Evolutionary conservation across 2,113 vertebrate genomes (phyloP), one percentile per base, ranked within the genome.

Genomic region (Gambusia affinis): DNA sequence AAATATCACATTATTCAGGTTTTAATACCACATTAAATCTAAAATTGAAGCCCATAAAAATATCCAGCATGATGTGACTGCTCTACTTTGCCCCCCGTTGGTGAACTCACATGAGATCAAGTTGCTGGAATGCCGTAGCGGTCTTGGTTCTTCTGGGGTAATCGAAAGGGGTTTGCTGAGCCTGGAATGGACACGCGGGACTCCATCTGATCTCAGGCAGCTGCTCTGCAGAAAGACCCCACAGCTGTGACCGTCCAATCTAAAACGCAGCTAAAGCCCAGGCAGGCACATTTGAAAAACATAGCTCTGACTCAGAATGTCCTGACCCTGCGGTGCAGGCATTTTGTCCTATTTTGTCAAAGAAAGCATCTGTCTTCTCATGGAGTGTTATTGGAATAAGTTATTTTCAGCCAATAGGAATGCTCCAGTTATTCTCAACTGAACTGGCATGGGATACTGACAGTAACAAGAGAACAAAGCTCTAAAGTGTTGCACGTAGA

Each of bases 131-230:
- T 91, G 86, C 87, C 75, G 69, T 83, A 62, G 80, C 39, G 65
- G 88, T 91, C 88, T 85, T 79, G 85, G 80, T 90, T 88, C 86
- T 90, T 88, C 86, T 91, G 88, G 87, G 89, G 86, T 88, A 92
- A 90, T 92, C 83, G 86, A 62, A 61, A 79, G 87, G 51, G 85
- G 83, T 85, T 90, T 89, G 85, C 81, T 82, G 85, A 88, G 88
- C 82, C 84, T 88, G 70, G 24, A 75, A 81, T 82, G 84, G 85
- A 88, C 86, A 87, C 78, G 86, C 83, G 22, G 85, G 75, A 75
- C 83, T 85, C 60, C 83, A 87, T 88, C 83, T 91, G 90, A 91
- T 88, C 85, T 87, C 77, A 76, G 88, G 88, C 92, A 93, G 91
- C 91, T 92, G 92, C 87, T 88, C 30, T 39, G 73, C 86, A 91